These are phyloP conservation scores for Diadema setosum DNA, from an alignment of 35 echinoderm and acorn worm genomes.

Conservation along the genomic window DNA sequence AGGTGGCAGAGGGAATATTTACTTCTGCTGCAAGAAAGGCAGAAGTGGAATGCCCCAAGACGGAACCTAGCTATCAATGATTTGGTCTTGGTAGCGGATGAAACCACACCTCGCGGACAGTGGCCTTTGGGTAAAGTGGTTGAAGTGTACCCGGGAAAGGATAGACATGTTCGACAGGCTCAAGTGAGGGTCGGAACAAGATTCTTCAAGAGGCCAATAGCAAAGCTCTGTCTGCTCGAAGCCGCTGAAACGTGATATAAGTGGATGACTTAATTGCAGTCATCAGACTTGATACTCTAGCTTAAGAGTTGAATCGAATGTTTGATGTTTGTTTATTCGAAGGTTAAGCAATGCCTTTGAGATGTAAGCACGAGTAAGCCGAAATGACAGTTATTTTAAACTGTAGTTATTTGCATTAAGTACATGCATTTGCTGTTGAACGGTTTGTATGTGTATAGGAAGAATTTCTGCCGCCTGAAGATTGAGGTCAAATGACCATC, in stretches of 20 bases:
- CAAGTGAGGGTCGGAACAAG: conserved; percentile 32
- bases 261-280: too few species aligned
- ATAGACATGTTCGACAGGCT: conserved; percentile 13
- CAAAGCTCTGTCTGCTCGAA: conserved; percentile 64
- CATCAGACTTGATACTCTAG: too few species aligned
- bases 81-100: conserved; percentile 12
- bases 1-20: conserved; percentile 54
- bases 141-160: conserved; percentile 8
- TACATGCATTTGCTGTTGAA: too few species aligned
- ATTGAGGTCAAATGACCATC: too few species aligned
- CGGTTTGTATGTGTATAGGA: too few species aligned
- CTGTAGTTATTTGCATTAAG: too few species aligned
- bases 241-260: background rate
- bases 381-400: too few species aligned
- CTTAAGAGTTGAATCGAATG: too few species aligned
- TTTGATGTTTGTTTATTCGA: too few species aligned
- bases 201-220: conserved; percentile 48
- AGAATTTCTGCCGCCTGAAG: too few species aligned
- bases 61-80: conserved; percentile 22
- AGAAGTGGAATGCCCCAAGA: background rate
- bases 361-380: too few species aligned
- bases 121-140: conserved; percentile 36
- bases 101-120: background rate
- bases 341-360: too few species aligned
- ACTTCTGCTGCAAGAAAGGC: background rate